A percentile compares a stretch with the other conserved stretches of the same genome.
These are phyloP conservation scores for Girardinus metallicus DNA, from an alignment of 2,797 vertebrate species.

Conservation along the genomic window DNA sequence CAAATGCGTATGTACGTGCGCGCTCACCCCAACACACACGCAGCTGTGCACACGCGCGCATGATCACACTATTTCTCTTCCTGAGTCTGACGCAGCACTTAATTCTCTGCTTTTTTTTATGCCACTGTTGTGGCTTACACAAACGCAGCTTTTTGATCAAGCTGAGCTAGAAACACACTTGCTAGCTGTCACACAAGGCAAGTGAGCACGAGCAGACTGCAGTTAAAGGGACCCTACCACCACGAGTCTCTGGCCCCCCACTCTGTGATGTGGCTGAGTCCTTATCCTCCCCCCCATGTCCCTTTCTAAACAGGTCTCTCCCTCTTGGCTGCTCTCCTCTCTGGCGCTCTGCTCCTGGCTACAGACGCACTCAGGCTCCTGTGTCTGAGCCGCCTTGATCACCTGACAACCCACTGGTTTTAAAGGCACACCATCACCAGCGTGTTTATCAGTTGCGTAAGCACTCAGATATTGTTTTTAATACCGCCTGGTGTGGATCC, in stretches of 20 bases:
- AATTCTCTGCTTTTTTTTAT: conserved; percentile 86
- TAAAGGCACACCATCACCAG: conserved; percentile 82
- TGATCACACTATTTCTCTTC: conserved; percentile 72
- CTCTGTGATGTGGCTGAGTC: conserved; percentile 63
- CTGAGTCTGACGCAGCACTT: conserved; percentile 99
- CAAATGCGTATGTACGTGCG: conserved; percentile 28
- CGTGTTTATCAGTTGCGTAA: conserved; percentile 69
- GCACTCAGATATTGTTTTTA: conserved; percentile 48
- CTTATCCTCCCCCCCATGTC: conserved; percentile 66
- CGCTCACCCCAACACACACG: conserved; percentile 33
- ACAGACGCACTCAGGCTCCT: conserved; percentile 65
- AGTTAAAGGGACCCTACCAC: conserved; percentile 70
- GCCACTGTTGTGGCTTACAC: conserved; percentile 85
- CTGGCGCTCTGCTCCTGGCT: conserved; percentile 44
- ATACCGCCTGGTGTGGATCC: conserved; percentile 13
- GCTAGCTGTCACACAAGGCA: conserved; percentile 58
- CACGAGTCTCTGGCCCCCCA: conserved; percentile 31
- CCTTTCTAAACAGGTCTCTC: conserved; percentile 73
- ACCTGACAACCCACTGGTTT: conserved; percentile 83
- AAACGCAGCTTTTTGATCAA: conserved; percentile 85
- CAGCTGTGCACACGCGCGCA: conserved; percentile 43
- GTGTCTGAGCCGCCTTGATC: conserved; percentile 76
- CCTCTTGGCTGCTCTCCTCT: conserved; percentile 49
- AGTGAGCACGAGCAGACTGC: conserved; percentile 65
- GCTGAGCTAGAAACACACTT: conserved; percentile 79